Evolutionary conservation across 2,113 vertebrate species (phyloP).

Genomic region (Poecilia latipinna): DNA sequence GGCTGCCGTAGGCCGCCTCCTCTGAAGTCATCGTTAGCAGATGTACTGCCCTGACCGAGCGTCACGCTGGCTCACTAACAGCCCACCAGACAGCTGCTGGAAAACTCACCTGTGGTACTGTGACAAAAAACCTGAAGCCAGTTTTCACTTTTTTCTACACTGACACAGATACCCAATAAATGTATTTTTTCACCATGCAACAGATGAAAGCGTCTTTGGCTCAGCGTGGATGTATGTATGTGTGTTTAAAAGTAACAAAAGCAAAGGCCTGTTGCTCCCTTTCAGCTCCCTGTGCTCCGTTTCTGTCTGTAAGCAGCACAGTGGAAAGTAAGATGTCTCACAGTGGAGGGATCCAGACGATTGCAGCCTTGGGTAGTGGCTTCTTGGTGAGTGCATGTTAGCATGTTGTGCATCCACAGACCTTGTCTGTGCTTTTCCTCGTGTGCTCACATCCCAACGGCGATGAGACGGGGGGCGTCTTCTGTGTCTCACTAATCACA

Average conservation of each 20-base stretch:
- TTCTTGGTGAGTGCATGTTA: background rate
- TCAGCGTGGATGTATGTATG: conserved; percentile 39
- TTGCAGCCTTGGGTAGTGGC: conserved; percentile 43
- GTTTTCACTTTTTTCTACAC: conserved; percentile 81
- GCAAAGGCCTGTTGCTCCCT: conserved; percentile 5
- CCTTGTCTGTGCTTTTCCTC: conserved; percentile 20
- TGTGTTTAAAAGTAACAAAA: conserved; percentile 17
- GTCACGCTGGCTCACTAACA: conserved; percentile 50
- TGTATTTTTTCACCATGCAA: conserved; percentile 84
- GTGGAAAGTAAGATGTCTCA: conserved; percentile 66
- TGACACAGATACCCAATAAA: conserved; percentile 83
- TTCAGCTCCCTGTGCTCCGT: conserved; percentile 33
- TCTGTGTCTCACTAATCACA: conserved; percentile 51
- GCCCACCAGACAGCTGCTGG: conserved; percentile 62
- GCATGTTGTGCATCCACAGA: background rate
- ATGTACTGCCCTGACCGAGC: conserved; percentile 65
- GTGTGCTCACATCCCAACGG: conserved; percentile 24
- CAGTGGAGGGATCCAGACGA: conserved; percentile 55
- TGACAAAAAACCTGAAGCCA: conserved; percentile 73
- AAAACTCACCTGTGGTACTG: conserved; percentile 76
- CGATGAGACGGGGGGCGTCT: conserved; percentile 42
- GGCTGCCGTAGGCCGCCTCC: conserved; percentile 46
- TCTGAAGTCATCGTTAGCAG: conserved; percentile 66
- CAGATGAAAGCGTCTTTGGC: conserved; percentile 54
- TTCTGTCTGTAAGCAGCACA: conserved; percentile 62